phyloP scores from a whole-genome alignment of 2,797 vertebrate species.

The Hylomyscus alleni region DNA sequence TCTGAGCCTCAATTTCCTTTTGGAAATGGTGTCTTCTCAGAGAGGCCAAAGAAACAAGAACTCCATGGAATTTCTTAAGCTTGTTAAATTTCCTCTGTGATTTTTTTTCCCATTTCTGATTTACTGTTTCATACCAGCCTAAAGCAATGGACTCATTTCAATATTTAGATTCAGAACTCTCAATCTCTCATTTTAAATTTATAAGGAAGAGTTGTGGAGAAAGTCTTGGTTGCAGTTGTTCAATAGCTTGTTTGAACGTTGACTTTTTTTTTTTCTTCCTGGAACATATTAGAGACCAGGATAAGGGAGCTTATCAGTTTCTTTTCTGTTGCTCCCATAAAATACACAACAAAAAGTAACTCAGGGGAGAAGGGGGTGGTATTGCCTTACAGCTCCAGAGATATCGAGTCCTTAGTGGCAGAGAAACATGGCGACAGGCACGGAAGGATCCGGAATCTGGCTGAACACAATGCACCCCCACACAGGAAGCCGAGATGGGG shows the following conservation, averaged over 20 bases:
- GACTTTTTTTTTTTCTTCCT: not conserved
- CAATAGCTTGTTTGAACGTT: not conserved
- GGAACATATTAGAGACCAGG: not conserved
- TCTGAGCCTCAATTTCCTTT: not conserved
- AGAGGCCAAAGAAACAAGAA: not conserved
- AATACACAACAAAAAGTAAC: not conserved
- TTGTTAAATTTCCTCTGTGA: conserved; percentile 25
- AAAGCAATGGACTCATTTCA: not conserved
- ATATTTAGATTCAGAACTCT: not conserved
- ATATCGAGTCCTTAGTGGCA: not conserved
- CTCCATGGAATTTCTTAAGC: not conserved
- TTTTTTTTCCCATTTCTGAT: conserved; percentile 35
- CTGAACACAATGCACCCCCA: too few relatives aligned
- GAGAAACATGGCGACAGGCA: not conserved
- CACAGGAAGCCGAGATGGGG: not conserved
- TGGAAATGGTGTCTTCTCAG: not conserved
- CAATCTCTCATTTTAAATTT: not conserved
- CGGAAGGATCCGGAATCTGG: not conserved
- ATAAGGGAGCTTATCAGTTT: not conserved
- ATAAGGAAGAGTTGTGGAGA: not conserved
- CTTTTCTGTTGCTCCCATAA: not conserved
- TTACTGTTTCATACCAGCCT: not conserved
- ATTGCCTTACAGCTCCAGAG: not conserved
- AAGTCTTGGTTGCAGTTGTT: not conserved
- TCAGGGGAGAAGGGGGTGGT: not conserved